Evolutionary conservation across 1,140 invertebrate species (phyloP).

Genomic region (Drosophila equinoxialis): DNA sequence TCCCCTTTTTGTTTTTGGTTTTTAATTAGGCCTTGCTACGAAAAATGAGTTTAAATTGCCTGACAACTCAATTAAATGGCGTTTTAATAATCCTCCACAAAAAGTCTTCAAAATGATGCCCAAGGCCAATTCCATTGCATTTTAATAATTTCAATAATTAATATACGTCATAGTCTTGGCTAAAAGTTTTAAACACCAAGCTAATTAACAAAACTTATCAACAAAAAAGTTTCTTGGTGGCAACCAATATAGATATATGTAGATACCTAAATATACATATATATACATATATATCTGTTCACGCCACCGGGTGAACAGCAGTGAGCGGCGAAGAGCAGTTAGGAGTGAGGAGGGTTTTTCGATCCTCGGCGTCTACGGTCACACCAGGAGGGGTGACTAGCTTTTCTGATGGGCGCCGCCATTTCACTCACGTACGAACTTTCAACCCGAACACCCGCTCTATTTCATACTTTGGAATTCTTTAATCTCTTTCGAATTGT

Average conservation of each 20-base stretch:
- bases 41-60: constrained; percentile 69
- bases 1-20: background rate
- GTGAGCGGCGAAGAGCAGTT: too few species aligned
- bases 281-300: too few species aligned
- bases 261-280: background rate
- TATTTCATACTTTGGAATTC: too few species aligned
- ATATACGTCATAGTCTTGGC: constrained; percentile 12
- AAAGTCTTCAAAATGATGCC: constrained; percentile 24
- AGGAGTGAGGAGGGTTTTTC: too few species aligned
- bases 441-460: too few species aligned
- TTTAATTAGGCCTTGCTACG: constrained; percentile 4
- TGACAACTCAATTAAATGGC: constrained; percentile 64
- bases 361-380: too few species aligned
- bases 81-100: constrained; percentile 56
- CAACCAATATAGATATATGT: constrained; percentile 22
- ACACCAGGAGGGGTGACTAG: too few species aligned
- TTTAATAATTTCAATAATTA: constrained; percentile 18
- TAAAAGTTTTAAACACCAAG: constrained; percentile 72
- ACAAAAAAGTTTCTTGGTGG: constrained; percentile 38
- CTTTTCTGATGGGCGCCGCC: too few species aligned
- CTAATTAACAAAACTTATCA: constrained; percentile 75
- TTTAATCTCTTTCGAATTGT: too few species aligned
- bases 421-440: too few species aligned
- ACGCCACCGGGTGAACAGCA: too few species aligned
- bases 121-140: constrained; percentile 25